These are phyloP conservation scores for Rambutsinella grinnellia DNA, from an alignment of 2,888 invertebrate genomes.

Conservation along the genomic window DNA sequence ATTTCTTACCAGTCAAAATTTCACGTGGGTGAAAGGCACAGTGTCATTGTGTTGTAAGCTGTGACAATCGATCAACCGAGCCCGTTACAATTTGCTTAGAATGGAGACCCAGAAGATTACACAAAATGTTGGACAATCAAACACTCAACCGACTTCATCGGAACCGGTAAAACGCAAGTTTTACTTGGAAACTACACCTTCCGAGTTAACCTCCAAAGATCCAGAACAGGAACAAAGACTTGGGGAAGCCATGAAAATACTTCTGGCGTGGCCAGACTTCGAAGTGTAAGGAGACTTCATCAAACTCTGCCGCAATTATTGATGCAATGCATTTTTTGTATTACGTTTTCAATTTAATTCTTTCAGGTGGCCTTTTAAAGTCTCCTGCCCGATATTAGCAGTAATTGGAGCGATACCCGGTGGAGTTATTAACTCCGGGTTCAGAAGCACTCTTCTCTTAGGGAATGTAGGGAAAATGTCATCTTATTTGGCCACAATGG, in stretches of 20 bases:
- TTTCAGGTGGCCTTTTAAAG: constrained; percentile 59
- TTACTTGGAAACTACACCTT: constrained; percentile 13
- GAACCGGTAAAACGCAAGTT: constrained; percentile 1
- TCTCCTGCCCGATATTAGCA: constrained; percentile 72
- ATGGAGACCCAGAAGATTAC: not conserved
- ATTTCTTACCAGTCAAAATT: no score
- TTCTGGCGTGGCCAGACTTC: constrained; percentile 27
- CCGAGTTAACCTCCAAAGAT: not conserved
- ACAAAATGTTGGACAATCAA: not conserved
- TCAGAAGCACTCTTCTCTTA: constrained; percentile 75
- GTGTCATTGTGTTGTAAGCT: no score
- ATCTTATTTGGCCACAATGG: constrained; percentile 75
- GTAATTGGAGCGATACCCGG: constrained; percentile 73
- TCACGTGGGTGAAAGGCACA: no score
- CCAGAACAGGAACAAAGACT: not conserved
- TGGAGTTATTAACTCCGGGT: constrained; percentile 76
- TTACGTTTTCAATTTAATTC: constrained; percentile 1
- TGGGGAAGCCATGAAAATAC: not conserved
- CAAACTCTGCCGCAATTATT: not conserved
- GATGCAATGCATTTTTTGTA: not conserved
- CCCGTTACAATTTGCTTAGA: no score
- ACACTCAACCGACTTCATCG: not conserved
- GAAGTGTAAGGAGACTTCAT: constrained; percentile 3
- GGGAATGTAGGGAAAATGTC: constrained; percentile 74
- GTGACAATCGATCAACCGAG: no score